Conservation (phyloP, 2,888 invertebrate species). For the Branchellion lobata region DNA sequence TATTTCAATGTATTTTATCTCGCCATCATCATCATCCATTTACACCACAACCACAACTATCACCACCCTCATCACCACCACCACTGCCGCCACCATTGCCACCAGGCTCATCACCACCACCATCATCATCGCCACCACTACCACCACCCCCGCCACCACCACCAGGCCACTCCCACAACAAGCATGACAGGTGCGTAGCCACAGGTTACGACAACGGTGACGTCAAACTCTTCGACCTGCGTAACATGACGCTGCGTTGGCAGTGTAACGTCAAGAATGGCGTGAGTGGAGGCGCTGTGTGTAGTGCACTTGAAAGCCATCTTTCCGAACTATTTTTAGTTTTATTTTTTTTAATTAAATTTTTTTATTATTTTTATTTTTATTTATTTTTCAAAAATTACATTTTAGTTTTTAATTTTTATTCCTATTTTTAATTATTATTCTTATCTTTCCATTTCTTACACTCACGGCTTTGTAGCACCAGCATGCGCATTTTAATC, state of each 20-base stretch:
- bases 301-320: neutral
- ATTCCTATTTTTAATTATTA: too few relatives aligned
- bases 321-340: neutral
- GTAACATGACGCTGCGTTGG: slow-evolving; percentile 80
- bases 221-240: slow-evolving; percentile 86
- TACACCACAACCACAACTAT: too few relatives aligned
- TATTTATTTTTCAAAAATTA: too few relatives aligned
- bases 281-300: slow-evolving; percentile 54
- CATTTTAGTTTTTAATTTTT: too few relatives aligned
- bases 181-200: slow-evolving; percentile 79
- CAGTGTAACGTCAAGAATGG: slow-evolving; percentile 90
- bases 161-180: slow-evolving; percentile 78
- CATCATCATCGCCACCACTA: neutral
- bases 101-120: too few relatives aligned
- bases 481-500: too few relatives aligned
- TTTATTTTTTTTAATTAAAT: too few relatives aligned
- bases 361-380: too few relatives aligned
- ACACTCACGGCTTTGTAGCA: too few relatives aligned
- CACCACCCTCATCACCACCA: neutral
- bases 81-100: neutral
- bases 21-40: too few relatives aligned
- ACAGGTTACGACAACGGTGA: slow-evolving; percentile 97
- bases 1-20: too few relatives aligned
- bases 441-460: too few relatives aligned
- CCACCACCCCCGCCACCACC: neutral